Base-by-base conservation (phyloP, 2,888 invertebrate genomes). In the Rotaria magnacalcarata region DNA sequence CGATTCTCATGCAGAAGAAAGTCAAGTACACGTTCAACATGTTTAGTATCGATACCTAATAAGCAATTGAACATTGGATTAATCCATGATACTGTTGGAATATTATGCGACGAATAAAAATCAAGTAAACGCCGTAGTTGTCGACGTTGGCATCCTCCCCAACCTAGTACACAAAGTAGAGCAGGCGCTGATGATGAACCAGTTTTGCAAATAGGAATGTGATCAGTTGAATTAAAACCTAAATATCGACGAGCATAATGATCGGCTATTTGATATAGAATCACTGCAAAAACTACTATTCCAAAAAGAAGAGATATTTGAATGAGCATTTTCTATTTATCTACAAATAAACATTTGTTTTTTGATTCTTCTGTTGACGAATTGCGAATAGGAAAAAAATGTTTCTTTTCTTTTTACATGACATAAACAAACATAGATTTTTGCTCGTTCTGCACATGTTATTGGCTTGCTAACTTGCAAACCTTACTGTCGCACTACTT, bases 101-200 rank as follows among this genome's bases (percentile, higher is more conserved):
- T 80, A n/a, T n/a, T 6, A 24, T 80, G 8, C 11, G 24, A 47
- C 11, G 80, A 80, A 47, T 80, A 80, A 80, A 80, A 80, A 1
- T 80, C 47, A 24, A 80, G n/a, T 80, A 80, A n/a, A 47, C 80
- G 80, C 14, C 80, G 21, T 80, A 80, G 47, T 24, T 80, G 80
- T 80, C 80, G 43, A 24, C 47, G 43, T 47, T 47, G 47, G 47
- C 80, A 80, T n/a, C 80, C 80, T 47, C 80, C 80, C 80, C 80
- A 80, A 47, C 80, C 80, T 2, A 80, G 47, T 2, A 80, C 80
- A n/a, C 43, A 80, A 14, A 80, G n/a, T 47, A 80, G n/a, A 21
- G 54, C 21, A n/a, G 43, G 7, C 10, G 43, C 10, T 11, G 4
- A 24, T 6, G 80, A n/a, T 47, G 80, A 80, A 0, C 43, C 43